These are phyloP conservation scores for Ginglymostoma cirratum DNA, from an alignment of 2,113 vertebrate species.

Conservation along the genomic window DNA sequence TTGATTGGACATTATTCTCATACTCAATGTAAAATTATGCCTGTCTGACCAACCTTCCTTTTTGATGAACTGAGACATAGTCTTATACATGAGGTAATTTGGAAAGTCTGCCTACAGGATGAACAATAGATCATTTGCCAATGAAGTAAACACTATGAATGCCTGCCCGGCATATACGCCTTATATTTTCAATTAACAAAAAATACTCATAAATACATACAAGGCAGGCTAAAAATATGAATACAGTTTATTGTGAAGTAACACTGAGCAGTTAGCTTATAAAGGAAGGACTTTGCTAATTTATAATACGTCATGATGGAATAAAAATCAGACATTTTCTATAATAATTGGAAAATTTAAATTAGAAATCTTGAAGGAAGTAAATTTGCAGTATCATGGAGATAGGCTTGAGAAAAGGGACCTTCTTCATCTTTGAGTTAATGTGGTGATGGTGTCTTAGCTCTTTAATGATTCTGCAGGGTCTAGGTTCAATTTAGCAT, in stretches of 20 bases:
- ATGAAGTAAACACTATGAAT: not conserved
- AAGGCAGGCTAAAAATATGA: not conserved
- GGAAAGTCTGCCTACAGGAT: not conserved
- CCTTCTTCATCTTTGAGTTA: no score
- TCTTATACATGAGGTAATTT: not conserved
- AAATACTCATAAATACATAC: not conserved
- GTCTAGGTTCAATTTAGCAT: no score
- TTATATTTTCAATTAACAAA: not conserved
- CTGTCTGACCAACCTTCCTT: not conserved
- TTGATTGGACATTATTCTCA: not conserved
- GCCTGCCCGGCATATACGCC: not conserved
- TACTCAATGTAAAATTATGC: not conserved
- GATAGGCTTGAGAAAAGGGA: not conserved
- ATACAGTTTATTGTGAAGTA: not conserved
- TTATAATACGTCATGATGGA: not conserved
- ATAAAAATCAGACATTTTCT: not conserved
- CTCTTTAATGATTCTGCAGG: no score
- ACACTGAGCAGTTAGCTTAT: not conserved
- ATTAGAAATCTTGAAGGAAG: not conserved
- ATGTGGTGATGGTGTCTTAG: no score
- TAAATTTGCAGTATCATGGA: not conserved
- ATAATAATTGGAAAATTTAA: not conserved
- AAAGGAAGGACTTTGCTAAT: not conserved
- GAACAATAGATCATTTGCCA: not conserved
- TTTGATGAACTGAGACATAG: not conserved